A percentile compares a stretch with the other conserved stretches of the same genome.
Conservation (phyloP, 2,888 invertebrate genomes). For the Nymphalis polychloros region DNA sequence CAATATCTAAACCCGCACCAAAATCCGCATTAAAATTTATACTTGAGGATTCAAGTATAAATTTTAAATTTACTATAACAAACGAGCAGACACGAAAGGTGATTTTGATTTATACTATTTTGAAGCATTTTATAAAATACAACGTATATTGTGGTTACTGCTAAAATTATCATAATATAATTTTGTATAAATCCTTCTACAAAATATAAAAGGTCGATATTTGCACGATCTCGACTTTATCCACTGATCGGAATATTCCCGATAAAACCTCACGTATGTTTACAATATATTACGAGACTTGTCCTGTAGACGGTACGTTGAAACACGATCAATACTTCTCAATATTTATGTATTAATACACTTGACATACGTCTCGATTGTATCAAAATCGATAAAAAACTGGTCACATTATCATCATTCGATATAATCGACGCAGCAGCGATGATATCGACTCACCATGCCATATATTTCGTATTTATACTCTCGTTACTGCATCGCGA, state of each 20-base stretch:
- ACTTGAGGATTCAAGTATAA: no score
- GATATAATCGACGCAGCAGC: conserved; percentile 15
- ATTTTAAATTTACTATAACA: no score
- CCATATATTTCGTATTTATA: conserved; percentile 14
- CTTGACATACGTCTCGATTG: conserved; percentile 14
- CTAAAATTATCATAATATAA: no score
- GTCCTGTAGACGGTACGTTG: conserved; percentile 8
- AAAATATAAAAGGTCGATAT: no score
- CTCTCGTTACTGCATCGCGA: conserved; percentile 8
- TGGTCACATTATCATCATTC: conserved; percentile 7
- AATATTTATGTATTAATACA: conserved; percentile 12
- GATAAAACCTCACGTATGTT: conserved; percentile 8
- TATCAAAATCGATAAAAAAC: conserved; percentile 21
- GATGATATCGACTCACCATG: conserved; percentile 9
- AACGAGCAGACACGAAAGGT: no score
- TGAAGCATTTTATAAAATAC: no score
- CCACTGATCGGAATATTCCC: not conserved
- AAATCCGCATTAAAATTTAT: no score
- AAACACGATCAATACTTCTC: conserved; percentile 11
- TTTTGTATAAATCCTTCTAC: no score
- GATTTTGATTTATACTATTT: no score
- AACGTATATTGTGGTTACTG: no score
- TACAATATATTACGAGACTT: conserved; percentile 8
- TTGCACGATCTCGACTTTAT: not conserved
- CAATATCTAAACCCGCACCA: no score